Base-by-base conservation (phyloP, 2,113 vertebrate species). In the Polyodon spathula region DNA sequence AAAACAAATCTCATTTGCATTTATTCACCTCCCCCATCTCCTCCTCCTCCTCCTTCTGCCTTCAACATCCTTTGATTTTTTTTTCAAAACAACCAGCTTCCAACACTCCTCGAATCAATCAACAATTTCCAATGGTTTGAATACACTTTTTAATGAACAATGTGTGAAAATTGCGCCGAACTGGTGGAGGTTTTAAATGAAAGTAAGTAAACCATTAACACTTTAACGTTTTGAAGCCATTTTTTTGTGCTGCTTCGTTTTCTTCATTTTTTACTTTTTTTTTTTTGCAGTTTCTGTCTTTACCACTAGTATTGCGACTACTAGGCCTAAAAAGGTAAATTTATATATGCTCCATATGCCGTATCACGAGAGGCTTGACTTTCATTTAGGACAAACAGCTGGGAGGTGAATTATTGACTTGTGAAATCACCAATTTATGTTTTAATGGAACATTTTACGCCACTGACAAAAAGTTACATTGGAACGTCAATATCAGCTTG, bases 101-200 rank as follows among this genome's bases (percentile, higher is more conserved):
- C 77, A 74, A 73, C 79, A 76, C 69, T 78, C 77, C 67, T 64
- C 73, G 75, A 77, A 76, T 75, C 79, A 73, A 78, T 78, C 79
- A 77, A 68, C 82, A 76, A 80, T 71, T 81, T 73, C 81, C 81
- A 73, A 88, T 88, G 88, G 77, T 89, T 72, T 85, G 90, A 92
- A 78, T 69, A 75, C 86, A 78, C 84, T 81, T 76, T 81, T 90
- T 76, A 78, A 88, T 86, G 90, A 97, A 95, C 93, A 83, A 97
- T 97, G 94, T 97, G 94, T 86, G 94, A 97, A 82, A 96, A 95
- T 92, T 97, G 94, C 88, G 92, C 93, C 82, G 94, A 97, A 89
- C 90, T 97, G 91, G 89, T 97, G 89, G 93, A 97, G 89, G 94
- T 95, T 83, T 89, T 97, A 81, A 97, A 95, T 81, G 93, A 96